phyloP scores from a whole-genome alignment of 2,113 vertebrate species.

The Charina bottae region DNA sequence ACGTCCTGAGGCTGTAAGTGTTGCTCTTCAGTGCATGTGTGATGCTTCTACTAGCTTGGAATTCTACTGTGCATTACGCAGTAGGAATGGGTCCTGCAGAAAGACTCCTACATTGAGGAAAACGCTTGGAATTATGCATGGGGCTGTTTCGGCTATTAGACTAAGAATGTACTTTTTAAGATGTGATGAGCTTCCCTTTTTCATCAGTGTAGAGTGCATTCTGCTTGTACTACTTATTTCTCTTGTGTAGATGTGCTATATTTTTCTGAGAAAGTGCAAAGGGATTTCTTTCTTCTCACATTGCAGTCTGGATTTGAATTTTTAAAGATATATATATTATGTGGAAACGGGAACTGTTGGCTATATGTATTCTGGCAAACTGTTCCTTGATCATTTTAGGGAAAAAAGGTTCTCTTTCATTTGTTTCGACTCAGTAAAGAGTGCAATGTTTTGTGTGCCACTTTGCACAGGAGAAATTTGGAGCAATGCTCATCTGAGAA shows the following conservation, averaged over 20 bases:
- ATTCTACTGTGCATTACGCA: too few relatives aligned
- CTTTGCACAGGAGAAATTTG: background rate
- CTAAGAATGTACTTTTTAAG: background rate
- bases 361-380: background rate
- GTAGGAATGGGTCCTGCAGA: too few relatives aligned
- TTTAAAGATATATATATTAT: background rate
- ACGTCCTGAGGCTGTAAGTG: conserved; percentile 75
- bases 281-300: background rate
- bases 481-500: background rate
- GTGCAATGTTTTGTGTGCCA: background rate
- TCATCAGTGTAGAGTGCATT: background rate
- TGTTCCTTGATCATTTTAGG: background rate
- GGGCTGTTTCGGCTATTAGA: background rate
- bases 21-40: background rate
- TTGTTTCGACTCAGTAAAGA: background rate
- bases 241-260: background rate
- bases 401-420: background rate
- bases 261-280: background rate
- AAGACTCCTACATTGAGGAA: background rate
- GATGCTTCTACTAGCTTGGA: background rate
- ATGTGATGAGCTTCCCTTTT: background rate
- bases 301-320: background rate
- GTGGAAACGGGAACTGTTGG: background rate
- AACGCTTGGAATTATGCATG: background rate
- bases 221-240: background rate